A percentile compares a stretch with the other conserved stretches of the same genome.
Evolutionary conservation across 1,140 invertebrate species (phyloP).

Genomic region (Micrasema longulum): DNA sequence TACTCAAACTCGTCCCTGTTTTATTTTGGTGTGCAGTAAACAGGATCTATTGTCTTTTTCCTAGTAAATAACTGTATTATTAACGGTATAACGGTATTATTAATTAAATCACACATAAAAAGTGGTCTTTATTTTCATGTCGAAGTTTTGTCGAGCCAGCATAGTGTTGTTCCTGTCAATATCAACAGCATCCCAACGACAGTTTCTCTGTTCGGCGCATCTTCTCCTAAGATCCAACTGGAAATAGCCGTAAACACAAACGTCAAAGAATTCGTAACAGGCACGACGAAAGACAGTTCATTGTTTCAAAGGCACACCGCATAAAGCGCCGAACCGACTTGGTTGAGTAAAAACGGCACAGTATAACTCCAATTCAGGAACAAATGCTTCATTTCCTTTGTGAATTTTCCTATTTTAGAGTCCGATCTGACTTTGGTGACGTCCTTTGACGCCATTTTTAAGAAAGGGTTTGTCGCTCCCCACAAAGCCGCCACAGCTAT

Average conservation of each 20-base stretch:
- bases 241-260: conserved; percentile 74
- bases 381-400: conserved; percentile 17
- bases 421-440: conserved; percentile 9
- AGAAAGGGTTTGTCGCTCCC: conserved; percentile 78
- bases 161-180: conserved; percentile 60
- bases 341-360: conserved; percentile 74
- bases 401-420: conserved; percentile 4
- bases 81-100: no score
- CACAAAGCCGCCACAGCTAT: conserved; percentile 71
- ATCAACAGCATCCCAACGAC: conserved; percentile 62
- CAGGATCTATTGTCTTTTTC: no score
- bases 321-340: conserved; percentile 73
- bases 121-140: no score
- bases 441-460: conserved; percentile 67
- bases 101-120: no score
- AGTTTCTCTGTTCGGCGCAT: conserved; percentile 62
- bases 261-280: conserved; percentile 75
- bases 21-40: no score
- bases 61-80: no score
- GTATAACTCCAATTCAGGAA: conserved; percentile 62
- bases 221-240: conserved; percentile 71
- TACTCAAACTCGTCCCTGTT: no score
- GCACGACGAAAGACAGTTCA: conserved; percentile 73
- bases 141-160: conserved; percentile 60
- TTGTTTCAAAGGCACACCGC: conserved; percentile 68